Percentiles rank a stretch among this genome's conserved stretches.
phyloP scores from a whole-genome alignment of 2,888 invertebrate genomes.

The Xestoiulus laeticollis region DNA sequence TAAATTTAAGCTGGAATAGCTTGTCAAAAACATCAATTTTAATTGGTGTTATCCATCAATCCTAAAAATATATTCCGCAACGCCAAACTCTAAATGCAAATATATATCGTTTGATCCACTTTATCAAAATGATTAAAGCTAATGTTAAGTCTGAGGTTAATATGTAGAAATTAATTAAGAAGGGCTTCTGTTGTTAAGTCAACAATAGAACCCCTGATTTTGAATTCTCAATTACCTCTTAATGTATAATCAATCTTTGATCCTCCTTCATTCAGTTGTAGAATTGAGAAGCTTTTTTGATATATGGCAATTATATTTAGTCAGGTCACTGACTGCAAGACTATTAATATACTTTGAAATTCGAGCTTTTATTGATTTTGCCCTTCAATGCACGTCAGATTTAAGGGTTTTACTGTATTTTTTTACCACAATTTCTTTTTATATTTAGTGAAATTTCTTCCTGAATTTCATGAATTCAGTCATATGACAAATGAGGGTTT shows the following conservation, averaged over 20 bases:
- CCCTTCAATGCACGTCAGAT: not conserved
- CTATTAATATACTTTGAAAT: not conserved
- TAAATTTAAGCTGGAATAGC: no score
- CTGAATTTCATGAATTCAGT: no score
- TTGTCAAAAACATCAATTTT: no score
- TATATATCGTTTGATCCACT: no score
- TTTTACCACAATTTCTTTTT: no score
- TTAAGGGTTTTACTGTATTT: no score
- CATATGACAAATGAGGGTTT: no score
- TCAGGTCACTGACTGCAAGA: not conserved
- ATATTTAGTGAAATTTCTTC: not conserved
- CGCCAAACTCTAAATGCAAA: no score
- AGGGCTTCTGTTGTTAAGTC: not conserved
- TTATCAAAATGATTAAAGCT: not conserved
- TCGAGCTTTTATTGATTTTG: not conserved
- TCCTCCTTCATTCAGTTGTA: no score
- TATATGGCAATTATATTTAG: not conserved
- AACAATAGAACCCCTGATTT: not conserved
- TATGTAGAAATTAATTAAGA: not conserved
- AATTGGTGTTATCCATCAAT: no score
- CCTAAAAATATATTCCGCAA: no score
- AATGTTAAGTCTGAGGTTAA: not conserved
- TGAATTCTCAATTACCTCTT: not conserved
- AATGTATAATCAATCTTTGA: not conserved
- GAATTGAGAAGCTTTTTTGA: not conserved